Evolutionary conservation across 2,113 vertebrate genomes (phyloP).

Genomic region (Pomatostomus ruficeps): DNA sequence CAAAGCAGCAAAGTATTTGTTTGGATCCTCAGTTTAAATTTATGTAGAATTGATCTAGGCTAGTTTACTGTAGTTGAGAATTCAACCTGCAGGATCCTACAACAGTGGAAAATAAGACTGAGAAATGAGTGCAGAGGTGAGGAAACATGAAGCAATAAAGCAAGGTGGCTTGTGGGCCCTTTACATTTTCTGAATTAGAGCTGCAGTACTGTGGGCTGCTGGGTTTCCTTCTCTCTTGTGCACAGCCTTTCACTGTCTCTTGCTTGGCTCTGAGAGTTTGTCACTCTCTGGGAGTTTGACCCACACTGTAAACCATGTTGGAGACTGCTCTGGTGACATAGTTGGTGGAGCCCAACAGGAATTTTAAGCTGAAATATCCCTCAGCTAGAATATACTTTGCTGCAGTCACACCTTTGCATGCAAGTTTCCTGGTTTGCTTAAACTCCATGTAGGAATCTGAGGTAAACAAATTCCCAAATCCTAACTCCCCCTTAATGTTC

Average conservation of each 20-base stretch:
- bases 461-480: not conserved
- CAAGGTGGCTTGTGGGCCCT: not conserved
- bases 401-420: not conserved
- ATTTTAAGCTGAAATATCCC: not conserved
- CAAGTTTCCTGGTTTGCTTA: not conserved
- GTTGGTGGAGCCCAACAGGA: not conserved
- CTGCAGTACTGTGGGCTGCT: not conserved
- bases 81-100: not conserved
- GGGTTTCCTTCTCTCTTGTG: not conserved
- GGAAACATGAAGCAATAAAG: not conserved
- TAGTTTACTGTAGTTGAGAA: not conserved
- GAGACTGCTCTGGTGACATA: not conserved
- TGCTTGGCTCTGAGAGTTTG: not conserved
- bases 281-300: not conserved
- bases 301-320: not conserved
- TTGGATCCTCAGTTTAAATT: not conserved
- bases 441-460: not conserved
- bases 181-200: not conserved
- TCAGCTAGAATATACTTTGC: not conserved
- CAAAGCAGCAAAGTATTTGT: not conserved
- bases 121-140: not conserved
- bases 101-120: not conserved
- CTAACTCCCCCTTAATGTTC: not conserved
- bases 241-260: not conserved
- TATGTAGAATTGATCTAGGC: not conserved